Conservation (phyloP, 2,888 invertebrate species). For the Anthrax anthrax region DNA sequence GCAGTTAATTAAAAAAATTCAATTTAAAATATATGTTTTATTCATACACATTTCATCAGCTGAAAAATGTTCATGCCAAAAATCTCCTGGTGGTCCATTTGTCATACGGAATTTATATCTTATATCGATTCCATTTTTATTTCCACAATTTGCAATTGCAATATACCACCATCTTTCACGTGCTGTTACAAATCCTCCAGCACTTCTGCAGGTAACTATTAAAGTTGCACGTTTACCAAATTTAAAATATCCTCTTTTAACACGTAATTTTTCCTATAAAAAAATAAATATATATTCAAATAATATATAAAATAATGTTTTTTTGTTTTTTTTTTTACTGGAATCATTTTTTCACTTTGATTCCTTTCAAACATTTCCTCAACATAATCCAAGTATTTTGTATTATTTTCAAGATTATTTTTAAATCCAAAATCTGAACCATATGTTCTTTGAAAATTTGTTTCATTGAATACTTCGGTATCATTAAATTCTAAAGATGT, state of each 20-base stretch:
- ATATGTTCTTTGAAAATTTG: conserved; percentile 8
- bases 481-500: conserved; percentile 10
- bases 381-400: conserved; percentile 36
- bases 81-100: conserved; percentile 64
- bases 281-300: not conserved
- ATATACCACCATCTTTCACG: conserved; percentile 93
- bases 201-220: conserved; percentile 46
- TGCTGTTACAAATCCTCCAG: conserved; percentile 59
- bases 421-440: conserved; percentile 13
- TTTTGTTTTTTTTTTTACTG: not conserved
- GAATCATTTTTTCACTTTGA: not conserved
- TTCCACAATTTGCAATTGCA: conserved; percentile 67
- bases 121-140: conserved; percentile 58
- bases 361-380: conserved; percentile 33
- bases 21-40: too few species aligned
- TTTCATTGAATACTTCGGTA: conserved; percentile 14
- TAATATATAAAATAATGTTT: not conserved
- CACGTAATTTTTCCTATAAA: conserved; percentile 9
- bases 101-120: conserved; percentile 76
- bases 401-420: conserved; percentile 19
- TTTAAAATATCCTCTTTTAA: conserved; percentile 15
- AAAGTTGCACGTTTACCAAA: conserved; percentile 23
- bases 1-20: too few species aligned
- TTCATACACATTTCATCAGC: conserved; percentile 89
- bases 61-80: conserved; percentile 82